Conservation (phyloP, 2,113 vertebrate genomes). For the Cercopithecus mona region DNA sequence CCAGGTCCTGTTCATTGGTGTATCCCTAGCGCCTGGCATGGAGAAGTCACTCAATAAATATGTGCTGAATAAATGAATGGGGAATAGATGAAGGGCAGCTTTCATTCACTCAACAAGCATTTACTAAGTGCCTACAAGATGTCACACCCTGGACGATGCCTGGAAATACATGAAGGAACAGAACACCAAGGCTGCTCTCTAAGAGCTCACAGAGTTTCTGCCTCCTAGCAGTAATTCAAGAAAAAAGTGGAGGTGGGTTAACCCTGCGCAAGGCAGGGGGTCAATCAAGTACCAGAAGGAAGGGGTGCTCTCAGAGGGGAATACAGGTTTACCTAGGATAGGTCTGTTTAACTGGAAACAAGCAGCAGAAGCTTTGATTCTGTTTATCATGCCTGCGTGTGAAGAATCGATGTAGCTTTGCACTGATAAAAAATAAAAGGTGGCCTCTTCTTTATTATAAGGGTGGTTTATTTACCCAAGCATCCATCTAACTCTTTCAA, state of each 20-base stretch:
- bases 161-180: background rate
- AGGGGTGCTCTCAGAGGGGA: background rate
- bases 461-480: background rate
- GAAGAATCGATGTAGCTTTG: background rate
- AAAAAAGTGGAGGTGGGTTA: background rate
- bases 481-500: background rate
- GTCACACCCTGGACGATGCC: background rate
- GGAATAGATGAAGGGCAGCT: background rate
- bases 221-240: background rate
- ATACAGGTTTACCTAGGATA: background rate
- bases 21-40: background rate
- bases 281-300: conserved; percentile 31
- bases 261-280: background rate
- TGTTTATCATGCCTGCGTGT: background rate
- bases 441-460: background rate
- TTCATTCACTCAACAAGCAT: background rate
- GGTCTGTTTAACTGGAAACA: conserved; percentile 35
- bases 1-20: background rate
- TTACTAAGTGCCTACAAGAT: background rate
- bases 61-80: background rate
- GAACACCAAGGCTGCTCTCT: background rate
- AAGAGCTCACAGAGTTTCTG: conserved; percentile 7
- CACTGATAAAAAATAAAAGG: background rate
- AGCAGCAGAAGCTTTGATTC: background rate
- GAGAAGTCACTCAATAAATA: conserved; percentile 1